Conservation (phyloP, 2,888 invertebrate species). For the Amblyteles armatorius region DNA sequence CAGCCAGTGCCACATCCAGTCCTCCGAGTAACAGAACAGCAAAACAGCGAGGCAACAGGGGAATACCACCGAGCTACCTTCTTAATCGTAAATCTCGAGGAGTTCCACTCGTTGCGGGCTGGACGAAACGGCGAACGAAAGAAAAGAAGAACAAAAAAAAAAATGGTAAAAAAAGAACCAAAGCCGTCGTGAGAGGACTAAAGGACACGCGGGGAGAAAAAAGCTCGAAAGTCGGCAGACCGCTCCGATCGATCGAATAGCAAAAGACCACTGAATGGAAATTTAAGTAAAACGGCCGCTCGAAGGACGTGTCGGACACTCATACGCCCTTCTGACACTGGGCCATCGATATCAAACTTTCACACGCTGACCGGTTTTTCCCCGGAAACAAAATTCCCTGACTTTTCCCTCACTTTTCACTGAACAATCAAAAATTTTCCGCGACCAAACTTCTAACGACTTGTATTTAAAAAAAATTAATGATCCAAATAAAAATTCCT, state of each 20-base stretch:
- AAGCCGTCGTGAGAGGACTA: slow-evolving; percentile 12
- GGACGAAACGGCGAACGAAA: neutral
- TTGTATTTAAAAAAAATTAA: too few relatives aligned
- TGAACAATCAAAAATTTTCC: too few relatives aligned
- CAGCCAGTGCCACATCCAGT: slow-evolving; percentile 1
- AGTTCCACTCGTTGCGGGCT: slow-evolving; percentile 35
- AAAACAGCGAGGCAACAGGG: slow-evolving; percentile 55
- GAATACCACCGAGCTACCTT: slow-evolving; percentile 47
- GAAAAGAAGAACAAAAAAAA: slow-evolving; percentile 1
- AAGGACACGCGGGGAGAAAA: slow-evolving; percentile 10
- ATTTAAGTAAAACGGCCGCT: neutral
- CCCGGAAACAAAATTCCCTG: too few relatives aligned
- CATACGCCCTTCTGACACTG: too few relatives aligned
- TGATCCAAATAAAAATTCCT: too few relatives aligned
- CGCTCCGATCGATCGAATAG: neutral
- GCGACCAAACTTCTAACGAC: too few relatives aligned
- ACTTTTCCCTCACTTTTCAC: too few relatives aligned
- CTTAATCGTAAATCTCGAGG: slow-evolving; percentile 61
- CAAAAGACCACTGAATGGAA: neutral
- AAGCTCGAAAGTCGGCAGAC: neutral
- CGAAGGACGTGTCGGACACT: too few relatives aligned
- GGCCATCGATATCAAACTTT: too few relatives aligned
- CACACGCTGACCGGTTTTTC: too few relatives aligned
- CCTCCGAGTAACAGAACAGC: slow-evolving; percentile 47
- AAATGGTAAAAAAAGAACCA: neutral